Base-by-base conservation (phyloP, 2,888 invertebrate genomes). In the Acleris holmiana region DNA sequence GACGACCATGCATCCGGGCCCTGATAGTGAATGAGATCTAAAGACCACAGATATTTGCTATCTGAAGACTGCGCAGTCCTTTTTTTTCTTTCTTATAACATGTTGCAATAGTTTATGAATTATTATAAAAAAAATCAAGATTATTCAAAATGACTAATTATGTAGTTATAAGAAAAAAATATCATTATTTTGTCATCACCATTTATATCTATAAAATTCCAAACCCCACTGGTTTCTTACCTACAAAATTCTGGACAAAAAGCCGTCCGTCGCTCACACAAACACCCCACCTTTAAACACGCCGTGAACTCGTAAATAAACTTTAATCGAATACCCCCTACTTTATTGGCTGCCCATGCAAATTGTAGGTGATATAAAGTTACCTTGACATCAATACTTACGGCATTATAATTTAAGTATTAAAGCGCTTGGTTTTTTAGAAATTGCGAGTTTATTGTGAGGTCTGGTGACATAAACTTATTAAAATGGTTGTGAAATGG, bases 331-430 rank as follows among this genome's bases (percentile, higher is more conserved):
- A 65, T 65, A 50, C 29, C 35, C 44, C 59, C 54, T 55, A 55
- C 65, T 65, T 65, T 65, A 65, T 65, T 65, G 65, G 65, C 59
- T 44, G 44, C 35, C 65, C 40, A 65, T 65, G 60, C 54, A 60
- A 65, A 65, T 65, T 54, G 60, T 44, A 44, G 55, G 64, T 55
- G 59, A 65, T 60, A 21, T 65, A 47, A 18, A 56, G 56, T 55
- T 44, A 55, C 44, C 25, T 44, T 55, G 55, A 55, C 55, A 55
- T 23, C 21, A 55, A 44, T 55, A 23, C 54, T 41, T 54, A 40
- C 23, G 44, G 21, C 21, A 40, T 54, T 41, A 55, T 55, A 55
- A 55, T 55, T n/a, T 55, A 55, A 55, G 19, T 17, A 21, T 4
- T n/a, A 21, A 40, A 25, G 44, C 21, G 40, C 21, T 41, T 55